A percentile compares a stretch with the other conserved stretches of the same genome.
These are phyloP conservation scores for Machimus rusticus DNA, from an alignment of 2,888 invertebrate genomes.

Conservation along the genomic window DNA sequence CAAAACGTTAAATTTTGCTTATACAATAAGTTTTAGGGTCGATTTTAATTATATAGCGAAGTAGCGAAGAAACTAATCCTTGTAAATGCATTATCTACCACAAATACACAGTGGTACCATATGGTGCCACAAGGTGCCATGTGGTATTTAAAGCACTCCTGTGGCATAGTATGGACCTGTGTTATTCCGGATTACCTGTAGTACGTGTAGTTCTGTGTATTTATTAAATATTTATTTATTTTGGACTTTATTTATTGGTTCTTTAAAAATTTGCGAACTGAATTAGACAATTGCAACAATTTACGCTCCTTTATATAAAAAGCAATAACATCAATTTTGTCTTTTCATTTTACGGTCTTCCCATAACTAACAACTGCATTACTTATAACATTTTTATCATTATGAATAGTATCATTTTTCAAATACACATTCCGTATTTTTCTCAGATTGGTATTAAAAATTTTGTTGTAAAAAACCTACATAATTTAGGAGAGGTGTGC, in stretches of 20 bases:
- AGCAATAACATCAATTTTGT: not conserved
- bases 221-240: not conserved
- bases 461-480: not conserved
- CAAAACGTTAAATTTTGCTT: not conserved
- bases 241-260: not conserved
- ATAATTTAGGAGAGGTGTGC: not conserved
- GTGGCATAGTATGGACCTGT: not conserved
- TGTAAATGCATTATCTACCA: not conserved
- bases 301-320: not conserved
- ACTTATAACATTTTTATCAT: not conserved
- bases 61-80: not conserved
- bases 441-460: not conserved
- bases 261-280: not conserved
- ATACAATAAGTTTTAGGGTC: not conserved
- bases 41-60: not conserved
- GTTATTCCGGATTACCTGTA: not conserved
- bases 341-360: not conserved
- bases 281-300: not conserved
- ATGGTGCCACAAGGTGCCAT: not conserved
- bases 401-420: not conserved
- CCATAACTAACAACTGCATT: not conserved
- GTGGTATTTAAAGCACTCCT: not conserved
- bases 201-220: not conserved
- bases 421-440: not conserved
- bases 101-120: not conserved